Percentiles rank a stretch among this genome's conserved stretches.
Evolutionary conservation across 2,797 vertebrate species (phyloP).

Genomic region (Sphenopsis melanotis): DNA sequence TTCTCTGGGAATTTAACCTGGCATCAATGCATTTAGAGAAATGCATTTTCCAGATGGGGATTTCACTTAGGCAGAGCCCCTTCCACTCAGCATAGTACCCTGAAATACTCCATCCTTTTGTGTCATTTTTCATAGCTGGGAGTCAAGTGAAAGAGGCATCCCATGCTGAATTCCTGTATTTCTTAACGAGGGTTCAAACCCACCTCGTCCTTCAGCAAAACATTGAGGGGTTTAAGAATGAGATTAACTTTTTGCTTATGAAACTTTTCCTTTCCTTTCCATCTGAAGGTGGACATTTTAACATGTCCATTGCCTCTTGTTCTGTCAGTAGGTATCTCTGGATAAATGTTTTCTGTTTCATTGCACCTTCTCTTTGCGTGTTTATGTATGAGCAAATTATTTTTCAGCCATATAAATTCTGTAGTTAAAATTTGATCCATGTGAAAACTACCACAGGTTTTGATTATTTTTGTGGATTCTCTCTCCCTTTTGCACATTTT

Average conservation of each 20-base stretch:
- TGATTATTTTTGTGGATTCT: not conserved
- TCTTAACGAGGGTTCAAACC: not conserved
- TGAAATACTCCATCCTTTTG: not conserved
- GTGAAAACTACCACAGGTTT: not conserved
- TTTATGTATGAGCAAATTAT: not conserved
- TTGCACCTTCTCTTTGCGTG: not conserved
- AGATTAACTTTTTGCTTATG: not conserved
- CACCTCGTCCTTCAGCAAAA: not conserved
- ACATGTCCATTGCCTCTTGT: accelerated
- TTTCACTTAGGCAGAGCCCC: not conserved
- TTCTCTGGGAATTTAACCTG: not conserved
- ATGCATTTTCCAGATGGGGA: not conserved
- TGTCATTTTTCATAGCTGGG: not conserved
- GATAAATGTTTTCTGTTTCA: not conserved
- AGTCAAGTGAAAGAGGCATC: not conserved
- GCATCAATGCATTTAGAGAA: not conserved
- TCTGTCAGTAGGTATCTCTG: not conserved
- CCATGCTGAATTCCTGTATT: accelerated
- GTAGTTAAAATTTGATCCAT: not conserved
- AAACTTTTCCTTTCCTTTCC: not conserved
- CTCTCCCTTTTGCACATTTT: not conserved
- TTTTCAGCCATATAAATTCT: not conserved
- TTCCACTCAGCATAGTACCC: not conserved
- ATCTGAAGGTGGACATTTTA: not conserved
- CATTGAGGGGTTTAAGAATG: accelerated